Evolutionary conservation across 2,797 vertebrate genomes (phyloP).

Genomic region (Podarcis siculus): DNA sequence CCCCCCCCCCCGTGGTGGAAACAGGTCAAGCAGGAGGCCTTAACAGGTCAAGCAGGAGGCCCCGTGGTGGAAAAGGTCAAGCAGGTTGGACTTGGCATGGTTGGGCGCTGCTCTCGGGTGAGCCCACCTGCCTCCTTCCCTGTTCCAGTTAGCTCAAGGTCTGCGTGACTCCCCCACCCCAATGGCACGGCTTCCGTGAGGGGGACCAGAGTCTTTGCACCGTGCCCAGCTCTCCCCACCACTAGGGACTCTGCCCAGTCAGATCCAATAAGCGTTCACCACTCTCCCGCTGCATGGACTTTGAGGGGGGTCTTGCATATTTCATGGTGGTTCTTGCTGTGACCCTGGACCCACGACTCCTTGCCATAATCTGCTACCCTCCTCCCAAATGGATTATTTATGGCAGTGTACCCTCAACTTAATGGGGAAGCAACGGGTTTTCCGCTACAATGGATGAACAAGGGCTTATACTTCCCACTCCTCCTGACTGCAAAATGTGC

Average conservation of each 20-base stretch:
- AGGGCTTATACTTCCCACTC: not conserved
- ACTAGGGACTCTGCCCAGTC: not conserved
- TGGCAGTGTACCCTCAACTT: not conserved
- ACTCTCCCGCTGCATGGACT: not conserved
- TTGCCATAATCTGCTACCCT: not conserved
- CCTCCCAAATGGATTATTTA: slow-evolving; percentile 20
- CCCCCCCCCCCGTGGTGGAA: not conserved
- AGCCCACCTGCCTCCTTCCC: not conserved
- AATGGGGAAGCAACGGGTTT: not conserved
- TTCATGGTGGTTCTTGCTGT: slow-evolving; percentile 7
- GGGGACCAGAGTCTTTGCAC: not conserved
- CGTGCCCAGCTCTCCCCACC: not conserved
- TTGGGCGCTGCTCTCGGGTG: not conserved
- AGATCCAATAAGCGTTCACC: not conserved
- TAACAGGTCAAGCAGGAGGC: not conserved
- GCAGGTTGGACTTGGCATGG: no score
- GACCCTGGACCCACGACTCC: not conserved
- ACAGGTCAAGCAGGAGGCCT: no score
- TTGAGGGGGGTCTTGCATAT: slow-evolving; percentile 12
- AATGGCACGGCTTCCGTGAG: not conserved
- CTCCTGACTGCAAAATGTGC: not conserved
- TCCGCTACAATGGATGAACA: not conserved
- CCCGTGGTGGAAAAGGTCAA: not conserved
- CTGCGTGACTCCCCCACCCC: not conserved
- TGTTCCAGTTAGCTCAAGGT: no score